Conservation (phyloP, 2,888 invertebrate species). For the Lycaena phlaeas region DNA sequence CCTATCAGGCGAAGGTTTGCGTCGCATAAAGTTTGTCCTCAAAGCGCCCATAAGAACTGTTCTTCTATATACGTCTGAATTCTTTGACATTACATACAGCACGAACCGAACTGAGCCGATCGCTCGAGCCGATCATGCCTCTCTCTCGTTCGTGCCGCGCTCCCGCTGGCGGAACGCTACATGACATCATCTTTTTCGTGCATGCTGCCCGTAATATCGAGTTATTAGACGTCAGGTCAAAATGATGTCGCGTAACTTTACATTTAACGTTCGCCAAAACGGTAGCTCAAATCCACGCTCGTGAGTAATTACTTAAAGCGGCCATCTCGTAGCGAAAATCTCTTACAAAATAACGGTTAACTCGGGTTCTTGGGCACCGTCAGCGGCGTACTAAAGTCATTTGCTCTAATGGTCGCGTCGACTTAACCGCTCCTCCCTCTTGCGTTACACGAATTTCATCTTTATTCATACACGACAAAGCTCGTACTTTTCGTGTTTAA, state of each 20-base stretch:
- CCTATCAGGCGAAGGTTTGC: too few species aligned
- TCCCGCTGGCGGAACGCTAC: too few species aligned
- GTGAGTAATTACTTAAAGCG: constrained; percentile 33
- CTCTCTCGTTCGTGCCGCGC: too few species aligned
- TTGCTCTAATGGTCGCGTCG: constrained; percentile 45
- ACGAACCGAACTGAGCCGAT: too few species aligned
- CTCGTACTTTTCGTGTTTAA: constrained; percentile 13
- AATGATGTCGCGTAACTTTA: neutral
- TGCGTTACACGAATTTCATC: constrained; percentile 18
- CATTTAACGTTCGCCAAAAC: constrained; percentile 17
- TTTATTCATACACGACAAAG: constrained; percentile 17
- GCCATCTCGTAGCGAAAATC: constrained; percentile 48
- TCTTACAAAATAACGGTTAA: constrained; percentile 38
- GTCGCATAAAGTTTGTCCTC: too few species aligned
- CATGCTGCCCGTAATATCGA: too few species aligned
- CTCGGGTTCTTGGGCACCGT: constrained; percentile 35
- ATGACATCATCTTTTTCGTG: too few species aligned
- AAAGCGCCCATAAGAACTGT: too few species aligned
- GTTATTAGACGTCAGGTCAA: too few species aligned
- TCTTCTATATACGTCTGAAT: too few species aligned
- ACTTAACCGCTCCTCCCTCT: constrained; percentile 26
- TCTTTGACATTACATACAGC: too few species aligned
- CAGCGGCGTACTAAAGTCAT: constrained; percentile 42
- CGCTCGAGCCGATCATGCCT: too few species aligned
- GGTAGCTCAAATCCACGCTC: constrained; percentile 22